Conservation (phyloP, 2,113 vertebrate genomes). For the Prunella fulvescens region DNA sequence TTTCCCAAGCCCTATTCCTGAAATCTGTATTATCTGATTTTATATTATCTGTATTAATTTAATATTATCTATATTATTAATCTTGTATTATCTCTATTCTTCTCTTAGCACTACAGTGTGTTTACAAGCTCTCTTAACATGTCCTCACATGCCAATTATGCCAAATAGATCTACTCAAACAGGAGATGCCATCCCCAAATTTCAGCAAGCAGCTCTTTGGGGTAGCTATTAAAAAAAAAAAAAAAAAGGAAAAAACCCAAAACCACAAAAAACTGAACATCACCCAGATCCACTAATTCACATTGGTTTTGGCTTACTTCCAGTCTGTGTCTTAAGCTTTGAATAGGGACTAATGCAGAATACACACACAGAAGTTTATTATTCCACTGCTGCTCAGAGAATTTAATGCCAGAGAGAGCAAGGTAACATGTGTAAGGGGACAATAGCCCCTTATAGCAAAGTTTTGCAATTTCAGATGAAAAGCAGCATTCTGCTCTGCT, state of each 20-base stretch:
- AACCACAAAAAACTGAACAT: not conserved
- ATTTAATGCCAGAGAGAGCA: not conserved
- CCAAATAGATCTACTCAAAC: not conserved
- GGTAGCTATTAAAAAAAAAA: not conserved
- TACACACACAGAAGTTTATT: not conserved
- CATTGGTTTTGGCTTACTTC: constrained; percentile 1
- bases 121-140: not conserved
- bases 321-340: not conserved
- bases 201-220: not conserved
- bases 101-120: not conserved
- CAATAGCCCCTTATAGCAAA: not conserved
- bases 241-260: rapidly evolving
- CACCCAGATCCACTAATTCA: not conserved
- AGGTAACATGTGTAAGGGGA: not conserved
- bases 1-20: not conserved
- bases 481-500: not conserved
- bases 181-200: not conserved
- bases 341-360: not conserved
- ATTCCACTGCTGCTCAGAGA: not conserved
- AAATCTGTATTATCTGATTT: not conserved
- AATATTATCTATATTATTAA: too few relatives aligned
- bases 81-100: not conserved
- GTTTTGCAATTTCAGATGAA: not conserved
- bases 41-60: too few relatives aligned
- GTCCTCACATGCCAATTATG: not conserved